These are phyloP conservation scores for Sardina pilchardus DNA, from an alignment of 2,113 vertebrate genomes.

Conservation along the genomic window DNA sequence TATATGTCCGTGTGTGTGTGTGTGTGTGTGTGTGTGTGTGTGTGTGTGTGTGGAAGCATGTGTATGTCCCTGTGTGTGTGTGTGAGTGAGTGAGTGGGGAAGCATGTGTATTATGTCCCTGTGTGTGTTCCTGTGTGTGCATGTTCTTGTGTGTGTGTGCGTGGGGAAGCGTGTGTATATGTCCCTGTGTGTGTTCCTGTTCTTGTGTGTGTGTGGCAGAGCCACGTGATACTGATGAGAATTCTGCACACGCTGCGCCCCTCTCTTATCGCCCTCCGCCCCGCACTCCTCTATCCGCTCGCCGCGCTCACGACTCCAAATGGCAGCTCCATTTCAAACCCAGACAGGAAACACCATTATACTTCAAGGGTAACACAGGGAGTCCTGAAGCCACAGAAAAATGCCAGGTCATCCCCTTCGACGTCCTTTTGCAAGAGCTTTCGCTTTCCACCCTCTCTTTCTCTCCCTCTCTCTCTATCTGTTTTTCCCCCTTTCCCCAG, in stretches of 20 bases:
- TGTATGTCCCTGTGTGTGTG: background rate
- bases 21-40: background rate
- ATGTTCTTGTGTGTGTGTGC: background rate
- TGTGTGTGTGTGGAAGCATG: background rate
- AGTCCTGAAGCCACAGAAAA: background rate
- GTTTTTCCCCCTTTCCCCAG: background rate
- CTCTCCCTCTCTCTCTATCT: background rate
- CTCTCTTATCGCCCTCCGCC: conserved; percentile 9
- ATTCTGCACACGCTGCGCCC: conserved; percentile 26
- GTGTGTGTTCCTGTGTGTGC: background rate
- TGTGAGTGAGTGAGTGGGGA: background rate
- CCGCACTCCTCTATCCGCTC: background rate
- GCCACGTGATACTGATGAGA: conserved; percentile 30
- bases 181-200: background rate
- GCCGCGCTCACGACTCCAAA: conserved; percentile 7
- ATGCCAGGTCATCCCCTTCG: background rate
- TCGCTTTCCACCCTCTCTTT: background rate
- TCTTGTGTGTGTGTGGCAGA: conserved; percentile 18
- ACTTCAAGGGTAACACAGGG: conserved; percentile 1
- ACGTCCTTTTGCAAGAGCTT: background rate
- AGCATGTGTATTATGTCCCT: background rate
- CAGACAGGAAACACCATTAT: conserved; percentile 8
- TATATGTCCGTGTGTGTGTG: background rate
- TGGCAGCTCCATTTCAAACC: conserved; percentile 31
- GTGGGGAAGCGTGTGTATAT: background rate